phyloP scores from a whole-genome alignment of 2,797 vertebrate genomes.

The Balearica regulorum region DNA sequence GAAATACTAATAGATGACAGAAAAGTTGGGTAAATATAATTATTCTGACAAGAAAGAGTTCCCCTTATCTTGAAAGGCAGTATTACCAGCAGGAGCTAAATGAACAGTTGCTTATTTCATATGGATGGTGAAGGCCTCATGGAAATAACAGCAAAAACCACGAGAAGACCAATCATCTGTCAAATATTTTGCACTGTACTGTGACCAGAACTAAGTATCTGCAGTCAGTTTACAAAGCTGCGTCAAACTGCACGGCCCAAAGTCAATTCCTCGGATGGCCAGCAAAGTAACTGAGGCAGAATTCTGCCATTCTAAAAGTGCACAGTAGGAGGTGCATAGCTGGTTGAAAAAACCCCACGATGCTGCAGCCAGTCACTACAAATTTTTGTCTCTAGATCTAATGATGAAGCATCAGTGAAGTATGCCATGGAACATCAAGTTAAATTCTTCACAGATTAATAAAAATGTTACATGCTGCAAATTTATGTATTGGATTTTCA shows the following conservation, averaged over 20 bases:
- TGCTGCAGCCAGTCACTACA: background rate
- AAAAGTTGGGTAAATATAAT: background rate
- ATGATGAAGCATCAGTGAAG: background rate
- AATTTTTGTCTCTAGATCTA: background rate
- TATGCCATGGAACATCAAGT: background rate
- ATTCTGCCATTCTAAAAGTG: background rate
- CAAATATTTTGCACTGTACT: background rate
- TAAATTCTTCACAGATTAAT: constrained; percentile 38
- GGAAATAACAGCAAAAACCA: background rate
- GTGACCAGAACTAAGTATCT: background rate
- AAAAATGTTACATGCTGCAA: background rate
- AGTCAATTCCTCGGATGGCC: background rate
- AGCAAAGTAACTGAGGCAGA: background rate
- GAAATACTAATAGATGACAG: background rate
- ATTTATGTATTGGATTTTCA: background rate
- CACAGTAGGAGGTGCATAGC: background rate
- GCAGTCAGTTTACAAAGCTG: background rate
- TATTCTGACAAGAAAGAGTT: background rate
- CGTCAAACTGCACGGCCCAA: background rate
- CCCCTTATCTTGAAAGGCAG: background rate
- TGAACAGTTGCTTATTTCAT: background rate
- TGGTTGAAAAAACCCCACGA: fast-evolving
- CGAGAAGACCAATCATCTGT: background rate
- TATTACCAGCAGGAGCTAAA: background rate
- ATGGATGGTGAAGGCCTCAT: background rate